Percentiles rank a stretch among this genome's conserved stretches.
phyloP scores from a whole-genome alignment of 2,888 invertebrate genomes.

The Epirrita christyi region DNA sequence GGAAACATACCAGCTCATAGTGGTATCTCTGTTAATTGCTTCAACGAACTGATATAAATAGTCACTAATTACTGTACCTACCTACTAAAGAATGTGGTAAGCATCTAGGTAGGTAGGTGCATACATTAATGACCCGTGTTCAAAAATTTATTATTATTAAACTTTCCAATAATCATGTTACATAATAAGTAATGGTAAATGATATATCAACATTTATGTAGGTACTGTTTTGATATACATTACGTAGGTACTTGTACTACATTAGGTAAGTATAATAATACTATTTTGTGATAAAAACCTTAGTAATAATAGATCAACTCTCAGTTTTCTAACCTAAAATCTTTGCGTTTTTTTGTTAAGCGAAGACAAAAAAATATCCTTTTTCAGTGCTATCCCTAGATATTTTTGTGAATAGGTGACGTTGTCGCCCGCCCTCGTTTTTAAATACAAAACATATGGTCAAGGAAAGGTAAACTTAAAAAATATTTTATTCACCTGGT shows the following conservation, averaged over 20 bases:
- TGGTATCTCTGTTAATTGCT: conserved; percentile 5
- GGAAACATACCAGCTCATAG: conserved; percentile 23
- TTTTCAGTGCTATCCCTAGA: neutral
- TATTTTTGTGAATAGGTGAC: conserved; percentile 33
- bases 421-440: conserved; percentile 52
- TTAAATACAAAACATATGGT: conserved; percentile 67
- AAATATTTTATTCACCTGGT: conserved; percentile 63
- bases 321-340: conserved; percentile 8
- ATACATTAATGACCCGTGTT: too few species aligned
- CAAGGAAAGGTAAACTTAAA: conserved; percentile 62
- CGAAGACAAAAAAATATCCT: too few species aligned
- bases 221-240: too few species aligned
- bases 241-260: too few species aligned
- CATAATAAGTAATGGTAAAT: too few species aligned
- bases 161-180: too few species aligned
- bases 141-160: too few species aligned
- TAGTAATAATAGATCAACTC: too few species aligned
- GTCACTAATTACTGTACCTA: neutral
- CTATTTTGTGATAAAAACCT: too few species aligned
- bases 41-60: neutral
- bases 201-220: too few species aligned
- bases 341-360: too few species aligned
- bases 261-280: too few species aligned
- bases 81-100: neutral
- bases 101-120: neutral